Evolutionary conservation across 2,888 invertebrate species (phyloP).

Genomic region (Heterodera filipjevi): DNA sequence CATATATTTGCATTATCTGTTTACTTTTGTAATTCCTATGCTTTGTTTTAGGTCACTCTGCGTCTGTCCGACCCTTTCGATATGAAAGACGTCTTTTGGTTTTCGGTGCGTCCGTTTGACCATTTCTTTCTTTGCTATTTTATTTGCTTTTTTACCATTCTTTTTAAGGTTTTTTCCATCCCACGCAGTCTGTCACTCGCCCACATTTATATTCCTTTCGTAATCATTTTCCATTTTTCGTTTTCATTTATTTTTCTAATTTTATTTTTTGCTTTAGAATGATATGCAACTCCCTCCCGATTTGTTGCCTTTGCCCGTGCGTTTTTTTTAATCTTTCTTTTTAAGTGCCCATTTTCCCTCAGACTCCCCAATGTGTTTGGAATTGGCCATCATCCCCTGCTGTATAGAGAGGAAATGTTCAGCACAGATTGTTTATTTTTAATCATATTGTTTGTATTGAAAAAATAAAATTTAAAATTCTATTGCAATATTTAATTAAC

Average conservation of each 20-base stretch:
- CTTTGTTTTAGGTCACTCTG: slow-evolving; percentile 40
- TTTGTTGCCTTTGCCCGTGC: slow-evolving; percentile 54
- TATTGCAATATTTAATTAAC: background rate
- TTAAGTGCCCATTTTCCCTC: slow-evolving; percentile 19
- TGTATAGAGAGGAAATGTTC: too few species aligned
- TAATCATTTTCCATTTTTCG: too few species aligned
- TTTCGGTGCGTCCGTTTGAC: slow-evolving; percentile 47
- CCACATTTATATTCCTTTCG: slow-evolving; percentile 60
- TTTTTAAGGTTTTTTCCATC: slow-evolving; percentile 52
- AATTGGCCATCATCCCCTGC: slow-evolving; percentile 12
- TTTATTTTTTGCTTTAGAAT: slow-evolving; percentile 44
- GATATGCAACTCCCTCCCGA: slow-evolving; percentile 63
- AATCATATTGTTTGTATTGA: background rate
- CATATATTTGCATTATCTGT: background rate
- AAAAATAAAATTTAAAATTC: background rate
- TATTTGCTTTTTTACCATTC: too few species aligned
- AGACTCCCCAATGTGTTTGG: slow-evolving; percentile 44
- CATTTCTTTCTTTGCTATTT: background rate
- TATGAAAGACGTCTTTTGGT: slow-evolving; percentile 60
- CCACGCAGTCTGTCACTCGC: slow-evolving; percentile 57
- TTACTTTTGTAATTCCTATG: background rate
- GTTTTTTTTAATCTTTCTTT: slow-evolving; percentile 25
- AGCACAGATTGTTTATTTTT: background rate
- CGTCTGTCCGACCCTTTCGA: slow-evolving; percentile 59
- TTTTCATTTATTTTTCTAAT: background rate